Percentiles rank a stretch among this genome's conserved stretches.
Evolutionary conservation across 2,797 vertebrate genomes (phyloP).

Genomic region (Sciaenops ocellatus): DNA sequence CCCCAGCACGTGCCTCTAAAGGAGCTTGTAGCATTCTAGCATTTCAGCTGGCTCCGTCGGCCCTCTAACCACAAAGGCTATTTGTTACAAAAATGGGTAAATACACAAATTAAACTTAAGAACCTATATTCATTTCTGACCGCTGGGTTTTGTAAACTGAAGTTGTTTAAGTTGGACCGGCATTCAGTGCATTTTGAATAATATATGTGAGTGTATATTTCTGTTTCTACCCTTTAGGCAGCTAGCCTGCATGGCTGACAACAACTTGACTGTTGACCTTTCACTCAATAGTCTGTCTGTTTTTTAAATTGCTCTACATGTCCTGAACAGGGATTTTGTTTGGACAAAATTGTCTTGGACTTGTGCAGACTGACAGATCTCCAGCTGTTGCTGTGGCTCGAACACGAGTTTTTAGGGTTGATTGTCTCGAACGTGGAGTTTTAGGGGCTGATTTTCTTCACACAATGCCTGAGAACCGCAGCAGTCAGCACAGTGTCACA

Average conservation of each 20-base stretch:
- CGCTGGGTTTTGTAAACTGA: conserved; percentile 1
- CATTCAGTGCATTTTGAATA: conserved; percentile 8
- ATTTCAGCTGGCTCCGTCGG: background rate
- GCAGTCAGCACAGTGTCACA: conserved; percentile 80
- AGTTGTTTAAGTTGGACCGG: conserved; percentile 21
- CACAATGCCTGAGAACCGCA: conserved; percentile 61
- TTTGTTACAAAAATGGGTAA: conserved; percentile 2
- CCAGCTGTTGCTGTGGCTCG: conserved; percentile 48
- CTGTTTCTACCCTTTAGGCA: background rate
- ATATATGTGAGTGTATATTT: conserved; percentile 1
- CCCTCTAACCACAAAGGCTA: conserved; percentile 4
- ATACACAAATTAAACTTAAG: background rate
- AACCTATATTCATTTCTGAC: conserved; percentile 5
- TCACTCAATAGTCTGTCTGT: conserved; percentile 15
- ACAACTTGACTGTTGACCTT: conserved; percentile 17
- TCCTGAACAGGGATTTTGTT: conserved; percentile 32
- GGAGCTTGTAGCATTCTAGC: background rate
- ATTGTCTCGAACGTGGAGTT: conserved; percentile 44
- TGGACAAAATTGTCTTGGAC: conserved; percentile 20
- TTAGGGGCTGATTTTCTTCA: conserved; percentile 60
- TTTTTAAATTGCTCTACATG: conserved; percentile 25
- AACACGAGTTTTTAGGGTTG: conserved; percentile 32
- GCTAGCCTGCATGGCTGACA: background rate
- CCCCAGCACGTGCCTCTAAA: background rate
- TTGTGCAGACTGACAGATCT: conserved; percentile 32